A percentile compares a stretch with the other conserved stretches of the same genome.
Conservation (phyloP, 2,888 invertebrate species). For the Noctuana brunneofusca region DNA sequence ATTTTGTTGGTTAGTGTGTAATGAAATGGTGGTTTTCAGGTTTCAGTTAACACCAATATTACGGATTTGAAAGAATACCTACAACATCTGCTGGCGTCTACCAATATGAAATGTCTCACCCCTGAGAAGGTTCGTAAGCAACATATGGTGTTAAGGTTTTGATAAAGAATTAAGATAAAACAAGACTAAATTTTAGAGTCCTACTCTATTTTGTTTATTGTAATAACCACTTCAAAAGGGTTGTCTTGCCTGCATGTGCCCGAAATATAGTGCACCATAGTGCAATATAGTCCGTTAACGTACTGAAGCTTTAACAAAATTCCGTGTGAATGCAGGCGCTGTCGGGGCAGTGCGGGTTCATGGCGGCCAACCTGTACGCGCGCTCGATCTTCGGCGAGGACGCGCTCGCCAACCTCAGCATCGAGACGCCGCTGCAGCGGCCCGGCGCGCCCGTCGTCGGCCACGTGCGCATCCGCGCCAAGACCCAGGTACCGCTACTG, state of each 20-base stretch:
- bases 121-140: slow-evolving; percentile 90
- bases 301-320: no score
- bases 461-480: slow-evolving; percentile 98
- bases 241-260: no score
- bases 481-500: slow-evolving; percentile 98
- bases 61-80: slow-evolving; percentile 96
- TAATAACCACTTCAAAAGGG: no score
- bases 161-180: no score
- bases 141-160: neutral
- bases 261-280: no score
- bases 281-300: no score
- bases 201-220: no score
- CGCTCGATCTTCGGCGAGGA: slow-evolving; percentile 99
- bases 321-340: slow-evolving; percentile 84
- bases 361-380: slow-evolving; percentile 99
- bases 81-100: slow-evolving; percentile 94
- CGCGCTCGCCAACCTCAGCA: slow-evolving; percentile 98
- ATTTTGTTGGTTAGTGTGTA: no score
- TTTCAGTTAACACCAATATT: slow-evolving; percentile 96
- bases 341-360: slow-evolving; percentile 98
- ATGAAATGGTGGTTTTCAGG: slow-evolving; percentile 47
- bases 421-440: slow-evolving; percentile 96
- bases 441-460: slow-evolving; percentile 95
- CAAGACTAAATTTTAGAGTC: no score
- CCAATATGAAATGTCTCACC: slow-evolving; percentile 99